Base-by-base conservation (phyloP, 2,888 invertebrate species). In the Drosophila neoperkinsi region DNA sequence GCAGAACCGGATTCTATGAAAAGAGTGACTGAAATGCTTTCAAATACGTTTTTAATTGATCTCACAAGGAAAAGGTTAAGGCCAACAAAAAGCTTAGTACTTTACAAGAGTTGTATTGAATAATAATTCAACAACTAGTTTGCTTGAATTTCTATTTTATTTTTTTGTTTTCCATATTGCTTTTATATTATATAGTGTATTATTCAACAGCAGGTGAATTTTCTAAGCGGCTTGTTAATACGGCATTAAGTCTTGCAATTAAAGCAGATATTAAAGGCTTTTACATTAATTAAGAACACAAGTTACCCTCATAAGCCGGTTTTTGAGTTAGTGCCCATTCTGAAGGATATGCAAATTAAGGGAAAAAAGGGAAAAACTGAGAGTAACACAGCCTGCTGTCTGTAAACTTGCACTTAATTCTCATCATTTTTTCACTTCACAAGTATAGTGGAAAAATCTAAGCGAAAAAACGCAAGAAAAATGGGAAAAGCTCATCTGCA, bases 371-470 rank as follows among this genome's bases (percentile, higher is more conserved):
- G 25, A 25, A n/a, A 21, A 64, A 34, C 18, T 31, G 13, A 60
- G 36, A 30, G 61, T 60, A 49, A 46, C 31, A 33, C 33, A 53
- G 68, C 46, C 58, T 67, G 52, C 46, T 51, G 76, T 41, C 69
- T 64, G 67, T 69, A 79, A 75, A 75, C 82, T 81, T 82, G 65
- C 82, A 82, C 81, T 75, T 82, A 72, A 79, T 82, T 82, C 64
- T 61, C 84, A 71, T 78, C 71, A 79, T 67, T 81, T 76, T 84
- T 81, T 74, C 60, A 83, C 84, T 71, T 66, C 66, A 31, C 28
- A 65, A 66, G 53, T 43, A 62, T 50, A 46, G 62, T 71, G 51
- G 51, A 62, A 65, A 75, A 76, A 52, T 55, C 74, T 52, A 36
- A 36, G 36, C 49, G 30, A 50, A 58, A 64, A 49, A 53, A 51